phyloP scores from a whole-genome alignment of 2,888 invertebrate species.

The Tupiocoris notatus region DNA sequence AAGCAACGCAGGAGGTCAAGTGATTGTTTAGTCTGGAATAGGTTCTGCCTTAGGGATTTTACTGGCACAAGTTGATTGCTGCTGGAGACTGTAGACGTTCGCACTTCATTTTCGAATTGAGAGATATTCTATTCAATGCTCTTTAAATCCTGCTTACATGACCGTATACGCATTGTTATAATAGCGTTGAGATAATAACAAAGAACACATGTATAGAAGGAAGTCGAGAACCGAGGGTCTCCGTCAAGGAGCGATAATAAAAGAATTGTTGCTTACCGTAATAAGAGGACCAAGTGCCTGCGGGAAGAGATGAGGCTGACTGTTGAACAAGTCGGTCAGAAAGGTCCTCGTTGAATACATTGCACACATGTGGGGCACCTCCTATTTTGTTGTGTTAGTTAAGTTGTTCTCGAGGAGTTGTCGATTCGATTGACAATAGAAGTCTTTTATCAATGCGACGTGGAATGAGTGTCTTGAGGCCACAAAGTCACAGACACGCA shows the following conservation, averaged over 20 bases:
- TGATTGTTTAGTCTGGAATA: background rate
- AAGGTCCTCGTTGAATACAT: background rate
- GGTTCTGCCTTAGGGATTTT: too few species aligned
- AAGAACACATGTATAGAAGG: too few species aligned
- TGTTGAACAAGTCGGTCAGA: background rate
- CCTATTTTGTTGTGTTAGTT: conserved; percentile 3
- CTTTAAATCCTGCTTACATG: too few species aligned
- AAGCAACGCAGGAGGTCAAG: too few species aligned
- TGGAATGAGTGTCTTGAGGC: background rate
- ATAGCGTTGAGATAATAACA: too few species aligned
- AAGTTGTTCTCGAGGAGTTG: background rate
- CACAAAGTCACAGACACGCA: background rate
- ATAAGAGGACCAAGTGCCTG: background rate
- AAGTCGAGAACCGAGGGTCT: background rate
- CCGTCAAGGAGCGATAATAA: conserved; percentile 5
- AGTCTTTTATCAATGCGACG: background rate
- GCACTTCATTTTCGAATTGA: too few species aligned
- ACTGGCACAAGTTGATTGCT: too few species aligned
- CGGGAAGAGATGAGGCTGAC: conserved; percentile 14
- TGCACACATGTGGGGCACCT: background rate
- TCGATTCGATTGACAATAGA: conserved; percentile 2
- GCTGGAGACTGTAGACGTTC: too few species aligned
- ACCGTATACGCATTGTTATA: too few species aligned
- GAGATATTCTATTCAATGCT: too few species aligned
- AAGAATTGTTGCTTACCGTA: conserved; percentile 25